A percentile compares a stretch with the other conserved stretches of the same genome.
phyloP scores from a whole-genome alignment of 2,113 vertebrate species.

The Taurulus bubalis region DNA sequence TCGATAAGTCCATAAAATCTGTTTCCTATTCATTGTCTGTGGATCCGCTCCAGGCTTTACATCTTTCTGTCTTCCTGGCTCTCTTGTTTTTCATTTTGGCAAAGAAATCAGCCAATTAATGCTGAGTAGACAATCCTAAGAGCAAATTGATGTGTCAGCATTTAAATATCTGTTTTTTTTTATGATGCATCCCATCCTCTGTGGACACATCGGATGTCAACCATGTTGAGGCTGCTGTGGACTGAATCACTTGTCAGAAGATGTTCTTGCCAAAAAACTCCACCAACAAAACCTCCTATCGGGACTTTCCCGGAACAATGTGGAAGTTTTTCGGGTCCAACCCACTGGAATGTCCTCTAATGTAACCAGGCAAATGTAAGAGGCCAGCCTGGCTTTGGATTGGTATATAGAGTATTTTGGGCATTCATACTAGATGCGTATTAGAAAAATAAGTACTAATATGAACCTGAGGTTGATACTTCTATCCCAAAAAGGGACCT shows the following conservation, averaged over 20 bases:
- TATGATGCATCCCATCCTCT: neutral
- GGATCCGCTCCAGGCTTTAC: slow-evolving; percentile 13
- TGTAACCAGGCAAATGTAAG: slow-evolving; percentile 7
- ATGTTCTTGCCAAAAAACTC: slow-evolving; percentile 17
- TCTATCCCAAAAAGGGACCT: neutral
- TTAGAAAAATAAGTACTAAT: neutral
- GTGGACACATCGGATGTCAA: slow-evolving; percentile 11
- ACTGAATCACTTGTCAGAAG: slow-evolving; percentile 29
- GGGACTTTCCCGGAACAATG: slow-evolving; percentile 49
- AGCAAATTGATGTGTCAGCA: slow-evolving; percentile 7
- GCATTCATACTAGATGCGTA: neutral
- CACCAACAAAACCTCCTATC: slow-evolving; percentile 31
- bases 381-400: slow-evolving; percentile 4
- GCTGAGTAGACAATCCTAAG: neutral
- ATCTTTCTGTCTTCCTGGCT: slow-evolving; percentile 30
- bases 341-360: slow-evolving; percentile 65
- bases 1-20: neutral
- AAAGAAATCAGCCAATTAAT: neutral
- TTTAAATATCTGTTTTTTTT: neutral
- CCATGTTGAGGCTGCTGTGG: neutral
- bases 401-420: neutral
- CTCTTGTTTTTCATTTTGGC: slow-evolving; percentile 5
- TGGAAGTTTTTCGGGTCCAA: slow-evolving; percentile 40
- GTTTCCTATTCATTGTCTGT: neutral
- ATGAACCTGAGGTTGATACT: neutral